Percentiles rank a stretch among this genome's conserved stretches.
Conservation (phyloP, 2,888 invertebrate species). For the Lordiphosa andalusiaca region DNA sequence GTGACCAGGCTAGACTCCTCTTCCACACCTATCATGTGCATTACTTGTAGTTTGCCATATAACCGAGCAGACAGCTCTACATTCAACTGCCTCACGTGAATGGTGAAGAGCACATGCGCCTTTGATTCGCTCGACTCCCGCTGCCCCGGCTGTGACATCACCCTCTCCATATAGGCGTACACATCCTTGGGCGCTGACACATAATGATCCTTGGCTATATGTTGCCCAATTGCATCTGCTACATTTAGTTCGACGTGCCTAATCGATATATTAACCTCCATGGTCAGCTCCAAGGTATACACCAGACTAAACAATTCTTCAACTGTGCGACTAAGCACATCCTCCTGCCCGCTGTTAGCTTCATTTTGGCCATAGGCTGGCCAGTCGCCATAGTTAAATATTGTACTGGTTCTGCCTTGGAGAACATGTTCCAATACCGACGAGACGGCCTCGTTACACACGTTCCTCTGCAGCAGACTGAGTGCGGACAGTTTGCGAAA, state of each 20-base stretch:
- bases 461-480: conserved; percentile 29
- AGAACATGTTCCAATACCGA: conserved; percentile 40
- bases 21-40: conserved; percentile 17
- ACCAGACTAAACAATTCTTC: conserved; percentile 34
- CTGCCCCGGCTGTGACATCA: conserved; percentile 7
- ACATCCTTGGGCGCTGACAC: conserved; percentile 41
- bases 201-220: conserved; percentile 20
- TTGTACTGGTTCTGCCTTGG: conserved; percentile 34
- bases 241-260: conserved; percentile 16
- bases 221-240: background rate
- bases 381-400: conserved; percentile 38
- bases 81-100: conserved; percentile 37
- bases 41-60: conserved; percentile 41
- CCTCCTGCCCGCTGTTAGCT: conserved; percentile 1
- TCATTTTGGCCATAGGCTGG: background rate
- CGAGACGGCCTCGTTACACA: conserved; percentile 37
- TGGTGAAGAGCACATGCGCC: conserved; percentile 28
- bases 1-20: background rate
- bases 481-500: conserved; percentile 48
- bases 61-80: conserved; percentile 17
- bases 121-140: background rate
- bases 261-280: conserved; percentile 42
- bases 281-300: conserved; percentile 27
- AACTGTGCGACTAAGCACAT: conserved; percentile 35
- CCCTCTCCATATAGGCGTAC: conserved; percentile 34